A percentile compares a stretch with the other conserved stretches of the same genome.
Evolutionary conservation across 2,888 invertebrate genomes (phyloP).

Genomic region (Notodromas monacha): DNA sequence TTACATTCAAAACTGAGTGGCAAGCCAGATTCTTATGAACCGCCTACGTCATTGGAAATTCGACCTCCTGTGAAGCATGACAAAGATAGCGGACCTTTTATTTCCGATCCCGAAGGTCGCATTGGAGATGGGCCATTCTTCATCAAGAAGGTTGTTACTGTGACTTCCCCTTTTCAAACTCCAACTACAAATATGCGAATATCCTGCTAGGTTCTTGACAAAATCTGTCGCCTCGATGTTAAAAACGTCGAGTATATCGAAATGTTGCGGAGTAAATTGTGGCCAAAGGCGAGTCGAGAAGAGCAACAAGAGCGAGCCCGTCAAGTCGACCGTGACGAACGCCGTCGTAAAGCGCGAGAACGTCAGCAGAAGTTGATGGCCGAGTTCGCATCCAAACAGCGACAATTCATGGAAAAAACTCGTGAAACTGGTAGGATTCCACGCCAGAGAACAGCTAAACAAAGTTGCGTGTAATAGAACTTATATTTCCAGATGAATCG

Average conservation of each 20-base stretch:
- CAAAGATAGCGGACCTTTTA: no score
- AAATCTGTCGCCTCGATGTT: slow-evolving; percentile 9
- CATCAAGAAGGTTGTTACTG: slow-evolving; percentile 38
- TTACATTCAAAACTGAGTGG: slow-evolving; percentile 64
- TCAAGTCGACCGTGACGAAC: slow-evolving; percentile 11
- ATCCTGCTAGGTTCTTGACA: slow-evolving; percentile 8
- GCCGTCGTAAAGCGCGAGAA: slow-evolving; percentile 47
- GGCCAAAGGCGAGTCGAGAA: slow-evolving; percentile 24
- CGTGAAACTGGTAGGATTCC: no score
- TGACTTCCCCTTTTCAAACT: slow-evolving; percentile 8
- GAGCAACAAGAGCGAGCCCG: no score
- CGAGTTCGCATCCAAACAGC: slow-evolving; percentile 63
- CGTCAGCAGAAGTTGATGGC: slow-evolving; percentile 69
- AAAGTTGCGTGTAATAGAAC: no score
- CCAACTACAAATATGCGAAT: neutral
- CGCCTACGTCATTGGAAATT: no score
- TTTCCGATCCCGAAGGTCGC: slow-evolving; percentile 12
- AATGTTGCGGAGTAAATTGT: slow-evolving; percentile 33
- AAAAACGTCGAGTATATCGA: slow-evolving; percentile 20
- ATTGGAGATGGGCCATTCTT: slow-evolving; percentile 64
- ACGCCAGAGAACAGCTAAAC: no score
- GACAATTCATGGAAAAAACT: slow-evolving; percentile 54
- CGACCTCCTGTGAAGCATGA: no score
- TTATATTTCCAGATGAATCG: neutral
- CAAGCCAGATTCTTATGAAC: slow-evolving; percentile 35